phyloP scores from a whole-genome alignment of 2,888 invertebrate species.

The Volucella bombylans region DNA sequence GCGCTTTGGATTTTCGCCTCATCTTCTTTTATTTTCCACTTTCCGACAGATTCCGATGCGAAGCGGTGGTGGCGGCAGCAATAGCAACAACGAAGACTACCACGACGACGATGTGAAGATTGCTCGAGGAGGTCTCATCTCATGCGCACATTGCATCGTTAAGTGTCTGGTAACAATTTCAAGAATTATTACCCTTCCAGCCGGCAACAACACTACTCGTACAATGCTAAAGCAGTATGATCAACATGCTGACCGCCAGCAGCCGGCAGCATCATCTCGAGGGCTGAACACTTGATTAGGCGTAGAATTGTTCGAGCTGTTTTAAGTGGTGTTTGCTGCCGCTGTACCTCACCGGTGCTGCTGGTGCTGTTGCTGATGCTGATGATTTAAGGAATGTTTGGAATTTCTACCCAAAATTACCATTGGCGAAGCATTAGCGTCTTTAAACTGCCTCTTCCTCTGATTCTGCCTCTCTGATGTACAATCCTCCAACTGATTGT shows the following conservation, averaged over 20 bases:
- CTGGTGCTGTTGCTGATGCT: conserved; percentile 28
- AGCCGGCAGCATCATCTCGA: conserved; percentile 67
- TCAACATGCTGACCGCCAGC: conserved; percentile 68
- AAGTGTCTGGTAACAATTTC: conserved; percentile 74
- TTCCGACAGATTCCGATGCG: conserved; percentile 62
- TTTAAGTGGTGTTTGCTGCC: conserved; percentile 68
- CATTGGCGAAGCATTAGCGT: conserved; percentile 53
- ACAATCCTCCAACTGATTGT: conserved; percentile 60
- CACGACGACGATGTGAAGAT: conserved; percentile 64
- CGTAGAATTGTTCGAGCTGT: conserved; percentile 72
- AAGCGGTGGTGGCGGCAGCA: conserved; percentile 36
- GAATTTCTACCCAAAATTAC: conserved; percentile 69
- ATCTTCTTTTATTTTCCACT: conserved; percentile 44
- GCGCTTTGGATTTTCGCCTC: conserved; percentile 59
- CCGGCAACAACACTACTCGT: conserved; percentile 38
- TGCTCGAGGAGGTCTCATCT: conserved; percentile 73
- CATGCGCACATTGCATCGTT: conserved; percentile 73
- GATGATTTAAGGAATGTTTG: conserved; percentile 63
- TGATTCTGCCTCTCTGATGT: conserved; percentile 29
- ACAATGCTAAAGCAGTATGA: conserved; percentile 47
- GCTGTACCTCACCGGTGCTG: conserved; percentile 50
- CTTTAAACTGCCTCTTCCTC: conserved; percentile 6
- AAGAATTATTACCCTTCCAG: conserved; percentile 74
- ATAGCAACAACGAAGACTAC: conserved; percentile 7
- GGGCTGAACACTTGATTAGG: conserved; percentile 74